A percentile compares a stretch with the other conserved stretches of the same genome.
phyloP scores from a whole-genome alignment of 1,140 invertebrate species.

The Conus betulinus region DNA sequence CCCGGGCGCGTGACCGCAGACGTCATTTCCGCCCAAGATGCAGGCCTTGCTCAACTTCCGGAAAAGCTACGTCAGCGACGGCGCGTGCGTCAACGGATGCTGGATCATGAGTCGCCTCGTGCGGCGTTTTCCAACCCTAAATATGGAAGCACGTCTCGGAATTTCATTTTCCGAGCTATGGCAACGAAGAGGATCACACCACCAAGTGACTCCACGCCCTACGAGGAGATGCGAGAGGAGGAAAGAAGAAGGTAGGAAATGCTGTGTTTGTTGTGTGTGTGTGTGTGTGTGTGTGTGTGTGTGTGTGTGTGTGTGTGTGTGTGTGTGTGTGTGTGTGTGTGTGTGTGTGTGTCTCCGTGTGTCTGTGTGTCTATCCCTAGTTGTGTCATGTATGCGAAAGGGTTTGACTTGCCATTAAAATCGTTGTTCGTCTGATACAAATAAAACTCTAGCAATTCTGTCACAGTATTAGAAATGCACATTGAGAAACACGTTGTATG shows the following conservation, averaged over 20 bases:
- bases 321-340: too few relatives aligned
- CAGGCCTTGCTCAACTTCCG: slow-evolving; percentile 37
- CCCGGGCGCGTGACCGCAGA: background rate
- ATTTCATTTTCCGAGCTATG: slow-evolving; percentile 36
- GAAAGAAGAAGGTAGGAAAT: slow-evolving; percentile 4
- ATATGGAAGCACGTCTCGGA: slow-evolving; percentile 41
- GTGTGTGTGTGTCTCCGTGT: too few relatives aligned
- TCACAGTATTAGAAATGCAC: too few relatives aligned
- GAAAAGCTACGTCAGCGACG: slow-evolving; percentile 35
- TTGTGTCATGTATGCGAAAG: too few relatives aligned
- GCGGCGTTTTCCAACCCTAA: slow-evolving; percentile 36
- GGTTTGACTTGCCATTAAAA: too few relatives aligned
- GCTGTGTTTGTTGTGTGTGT: background rate
- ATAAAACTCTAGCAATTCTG: too few relatives aligned
- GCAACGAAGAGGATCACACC: slow-evolving; percentile 21
- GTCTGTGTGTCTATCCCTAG: too few relatives aligned
- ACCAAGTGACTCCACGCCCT: background rate
- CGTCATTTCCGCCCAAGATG: slow-evolving; percentile 30
- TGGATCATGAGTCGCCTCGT: slow-evolving; percentile 37
- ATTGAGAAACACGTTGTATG: too few relatives aligned
- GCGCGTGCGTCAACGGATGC: slow-evolving; percentile 17
- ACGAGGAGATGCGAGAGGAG: background rate
- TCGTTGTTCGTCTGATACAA: too few relatives aligned
- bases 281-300: too few relatives aligned
- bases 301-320: too few relatives aligned